Conservation (phyloP, 1,140 invertebrate species). For the Wiebesia pumilae region DNA sequence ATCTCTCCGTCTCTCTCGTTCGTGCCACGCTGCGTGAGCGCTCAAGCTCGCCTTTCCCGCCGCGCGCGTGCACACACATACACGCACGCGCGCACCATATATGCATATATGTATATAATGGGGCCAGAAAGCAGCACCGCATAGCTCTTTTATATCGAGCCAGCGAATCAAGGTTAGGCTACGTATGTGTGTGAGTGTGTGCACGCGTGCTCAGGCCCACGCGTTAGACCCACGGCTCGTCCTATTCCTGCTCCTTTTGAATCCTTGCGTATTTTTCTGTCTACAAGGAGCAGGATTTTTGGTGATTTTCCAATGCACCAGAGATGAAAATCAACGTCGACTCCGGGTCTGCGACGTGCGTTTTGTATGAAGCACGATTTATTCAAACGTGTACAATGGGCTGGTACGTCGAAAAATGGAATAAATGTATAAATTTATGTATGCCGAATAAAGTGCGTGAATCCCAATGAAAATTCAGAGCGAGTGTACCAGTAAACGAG, state of each 20-base stretch:
- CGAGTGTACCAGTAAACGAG: neutral
- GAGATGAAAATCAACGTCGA: neutral
- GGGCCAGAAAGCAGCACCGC: slow-evolving; percentile 13
- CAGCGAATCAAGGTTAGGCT: slow-evolving; percentile 22
- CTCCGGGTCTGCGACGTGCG: too few species aligned
- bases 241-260: neutral
- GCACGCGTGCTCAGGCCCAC: neutral
- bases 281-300: neutral
- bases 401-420: neutral
- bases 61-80: neutral
- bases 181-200: neutral
- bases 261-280: neutral
- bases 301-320: neutral
- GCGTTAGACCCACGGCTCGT: neutral
- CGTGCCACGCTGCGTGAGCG: slow-evolving; percentile 27
- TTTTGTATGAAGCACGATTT: neutral
- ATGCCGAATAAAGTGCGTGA: neutral
- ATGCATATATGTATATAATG: too few species aligned
- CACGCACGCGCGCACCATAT: neutral
- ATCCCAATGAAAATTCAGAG: neutral
- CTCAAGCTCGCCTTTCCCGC: neutral
- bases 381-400: neutral
- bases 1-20: slow-evolving; percentile 25
- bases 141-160: neutral
- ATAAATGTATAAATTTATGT: neutral